Evolutionary conservation across 2,888 invertebrate genomes (phyloP).

Genomic region (Lobophora halterata): DNA sequence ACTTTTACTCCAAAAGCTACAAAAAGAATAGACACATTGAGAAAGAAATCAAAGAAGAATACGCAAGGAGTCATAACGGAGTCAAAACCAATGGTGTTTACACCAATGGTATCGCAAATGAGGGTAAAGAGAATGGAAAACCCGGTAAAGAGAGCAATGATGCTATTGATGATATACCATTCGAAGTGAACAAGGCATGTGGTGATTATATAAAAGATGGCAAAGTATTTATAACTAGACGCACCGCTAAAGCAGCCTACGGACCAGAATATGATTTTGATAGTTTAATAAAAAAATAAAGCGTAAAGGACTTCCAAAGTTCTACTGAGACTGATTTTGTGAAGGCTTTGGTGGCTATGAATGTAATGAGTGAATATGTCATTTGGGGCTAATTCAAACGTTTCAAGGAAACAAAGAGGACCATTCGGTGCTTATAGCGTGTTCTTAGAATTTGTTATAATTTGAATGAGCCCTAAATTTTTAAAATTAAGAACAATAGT

Average conservation of each 20-base stretch:
- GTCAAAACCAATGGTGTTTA: constrained; percentile 37
- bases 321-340: constrained; percentile 73
- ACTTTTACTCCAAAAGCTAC: constrained; percentile 84
- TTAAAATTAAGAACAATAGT: constrained; percentile 27
- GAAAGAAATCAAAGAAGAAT: constrained; percentile 46
- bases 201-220: constrained; percentile 62
- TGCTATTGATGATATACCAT: constrained; percentile 52
- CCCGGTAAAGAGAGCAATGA: constrained; percentile 40
- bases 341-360: constrained; percentile 48
- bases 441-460: constrained; percentile 35
- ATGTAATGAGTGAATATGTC: constrained; percentile 45
- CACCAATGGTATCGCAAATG: constrained; percentile 38
- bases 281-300: constrained; percentile 71
- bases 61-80: constrained; percentile 43
- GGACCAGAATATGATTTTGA: constrained; percentile 58
- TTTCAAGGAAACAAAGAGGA: constrained; percentile 34
- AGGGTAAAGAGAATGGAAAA: constrained; percentile 40
- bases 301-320: constrained; percentile 49
- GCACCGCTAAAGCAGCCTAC: constrained; percentile 55
- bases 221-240: constrained; percentile 59
- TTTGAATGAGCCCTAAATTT: constrained; percentile 40
- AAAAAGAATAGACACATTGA: constrained; percentile 49
- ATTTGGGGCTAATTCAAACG: constrained; percentile 37
- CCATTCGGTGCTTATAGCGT: constrained; percentile 36
- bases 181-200: constrained; percentile 55